phyloP scores from a whole-genome alignment of 2,888 invertebrate species.

The Brenthis daphne region DNA sequence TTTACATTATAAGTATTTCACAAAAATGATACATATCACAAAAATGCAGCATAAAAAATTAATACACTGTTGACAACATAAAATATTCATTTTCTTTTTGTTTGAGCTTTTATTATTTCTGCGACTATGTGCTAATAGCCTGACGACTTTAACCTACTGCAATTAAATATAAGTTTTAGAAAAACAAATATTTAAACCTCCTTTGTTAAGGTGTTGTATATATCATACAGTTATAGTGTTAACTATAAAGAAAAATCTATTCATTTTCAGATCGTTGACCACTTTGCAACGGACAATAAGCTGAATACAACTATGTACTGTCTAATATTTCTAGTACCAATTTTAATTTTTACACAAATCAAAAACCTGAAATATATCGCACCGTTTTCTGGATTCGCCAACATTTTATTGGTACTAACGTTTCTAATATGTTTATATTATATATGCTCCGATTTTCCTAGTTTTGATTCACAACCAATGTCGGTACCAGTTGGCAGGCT shows the following conservation, averaged over 20 bases:
- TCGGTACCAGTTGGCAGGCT: slow-evolving; percentile 82
- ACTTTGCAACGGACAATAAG: slow-evolving; percentile 47
- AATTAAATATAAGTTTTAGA: not conserved
- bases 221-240: no score
- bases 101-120: no score
- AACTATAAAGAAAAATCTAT: not conserved
- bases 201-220: not conserved
- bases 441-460: slow-evolving; percentile 83
- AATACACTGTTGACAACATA: no score
- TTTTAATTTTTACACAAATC: slow-evolving; percentile 79
- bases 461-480: slow-evolving; percentile 75
- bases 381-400: slow-evolving; percentile 94
- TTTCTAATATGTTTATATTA: slow-evolving; percentile 92
- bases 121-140: no score
- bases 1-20: no score
- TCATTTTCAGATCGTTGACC: slow-evolving; percentile 64
- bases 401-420: slow-evolving; percentile 88
- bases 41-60: no score
- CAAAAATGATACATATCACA: no score
- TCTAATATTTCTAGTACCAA: slow-evolving; percentile 66
- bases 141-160: no score
- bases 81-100: no score
- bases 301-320: slow-evolving; percentile 63
- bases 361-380: slow-evolving; percentile 91
- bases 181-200: not conserved